These are phyloP conservation scores for Centroberyx gerrardi DNA, from an alignment of 2,797 vertebrate species.

Conservation along the genomic window DNA sequence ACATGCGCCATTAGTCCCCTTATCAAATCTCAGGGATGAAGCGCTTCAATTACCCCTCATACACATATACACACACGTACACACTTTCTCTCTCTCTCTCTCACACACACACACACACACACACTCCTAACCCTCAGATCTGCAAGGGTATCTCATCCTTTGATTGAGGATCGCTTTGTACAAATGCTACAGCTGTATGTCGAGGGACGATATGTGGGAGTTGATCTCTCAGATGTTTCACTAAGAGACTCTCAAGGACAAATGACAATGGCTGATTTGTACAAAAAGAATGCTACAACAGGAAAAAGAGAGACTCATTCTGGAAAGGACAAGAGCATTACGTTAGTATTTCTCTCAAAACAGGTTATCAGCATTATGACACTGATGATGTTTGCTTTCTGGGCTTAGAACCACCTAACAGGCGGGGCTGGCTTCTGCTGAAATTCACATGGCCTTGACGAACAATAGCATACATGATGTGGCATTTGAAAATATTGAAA, in stretches of 20 bases:
- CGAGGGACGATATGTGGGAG: constrained; percentile 23
- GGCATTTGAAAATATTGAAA: constrained; percentile 18
- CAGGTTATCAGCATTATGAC: not conserved
- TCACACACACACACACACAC: constrained; percentile 4
- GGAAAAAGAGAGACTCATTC: constrained; percentile 1
- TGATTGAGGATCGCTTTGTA: constrained; percentile 62
- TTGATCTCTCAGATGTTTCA: constrained; percentile 53
- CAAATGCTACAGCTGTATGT: constrained; percentile 20
- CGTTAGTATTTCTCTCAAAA: not conserved
- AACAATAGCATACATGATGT: not conserved
- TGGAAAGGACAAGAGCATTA: not conserved
- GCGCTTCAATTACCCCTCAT: constrained; percentile 68
- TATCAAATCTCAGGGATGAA: constrained; percentile 77
- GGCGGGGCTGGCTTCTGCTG: not conserved
- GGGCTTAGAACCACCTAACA: not conserved
- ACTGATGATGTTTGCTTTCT: constrained; percentile 15
- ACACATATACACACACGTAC: constrained; percentile 24
- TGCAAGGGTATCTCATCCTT: constrained; percentile 58
- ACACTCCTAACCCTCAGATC: constrained; percentile 47
- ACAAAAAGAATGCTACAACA: constrained; percentile 27
- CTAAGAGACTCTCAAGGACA: constrained; percentile 49
- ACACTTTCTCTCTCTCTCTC: not conserved
- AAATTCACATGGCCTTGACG: not conserved
- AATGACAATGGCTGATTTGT: constrained; percentile 27
- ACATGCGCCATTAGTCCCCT: constrained; percentile 75